Percentiles rank a stretch among this genome's conserved stretches.
Evolutionary conservation across 1,140 invertebrate genomes (phyloP).

Genomic region (Drosophila ambigua): DNA sequence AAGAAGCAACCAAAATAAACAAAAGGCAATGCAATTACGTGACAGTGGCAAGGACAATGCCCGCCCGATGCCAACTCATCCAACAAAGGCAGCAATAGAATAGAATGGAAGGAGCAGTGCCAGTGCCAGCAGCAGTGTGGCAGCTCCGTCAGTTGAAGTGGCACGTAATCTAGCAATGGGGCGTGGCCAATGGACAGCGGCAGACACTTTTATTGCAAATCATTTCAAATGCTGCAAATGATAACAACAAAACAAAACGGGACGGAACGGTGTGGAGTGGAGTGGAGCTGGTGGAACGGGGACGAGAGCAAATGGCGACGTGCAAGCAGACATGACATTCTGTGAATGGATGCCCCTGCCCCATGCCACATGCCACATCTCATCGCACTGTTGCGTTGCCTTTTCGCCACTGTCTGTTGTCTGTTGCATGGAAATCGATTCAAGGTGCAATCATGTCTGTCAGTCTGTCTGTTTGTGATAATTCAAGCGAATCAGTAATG

Average conservation of each 20-base stretch:
- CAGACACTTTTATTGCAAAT: conserved; percentile 82
- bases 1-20: conserved; percentile 61
- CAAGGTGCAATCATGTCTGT: conserved; percentile 44
- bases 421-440: conserved; percentile 50
- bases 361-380: background rate
- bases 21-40: conserved; percentile 76
- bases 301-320: conserved; percentile 32
- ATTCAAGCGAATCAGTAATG: conserved; percentile 35
- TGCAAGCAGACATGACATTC: conserved; percentile 69
- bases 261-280: background rate
- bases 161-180: conserved; percentile 77
- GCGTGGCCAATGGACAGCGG: conserved; percentile 70
- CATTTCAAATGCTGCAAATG: conserved; percentile 81
- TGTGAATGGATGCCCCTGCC: conserved; percentile 24
- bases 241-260: conserved; percentile 55
- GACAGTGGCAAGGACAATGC: conserved; percentile 64
- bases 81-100: conserved; percentile 30
- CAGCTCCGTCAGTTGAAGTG: conserved; percentile 32
- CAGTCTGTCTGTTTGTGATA: conserved; percentile 31
- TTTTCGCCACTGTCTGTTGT: background rate
- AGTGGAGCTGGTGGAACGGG: background rate
- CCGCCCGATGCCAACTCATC: conserved; percentile 42
- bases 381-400: too few relatives aligned
- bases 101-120: background rate
- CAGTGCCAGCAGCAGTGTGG: conserved; percentile 24